Evolutionary conservation across 2,113 vertebrate species (phyloP), one percentile per base, ranked within the genome.

Genomic region (Coracopsis vasa): DNA sequence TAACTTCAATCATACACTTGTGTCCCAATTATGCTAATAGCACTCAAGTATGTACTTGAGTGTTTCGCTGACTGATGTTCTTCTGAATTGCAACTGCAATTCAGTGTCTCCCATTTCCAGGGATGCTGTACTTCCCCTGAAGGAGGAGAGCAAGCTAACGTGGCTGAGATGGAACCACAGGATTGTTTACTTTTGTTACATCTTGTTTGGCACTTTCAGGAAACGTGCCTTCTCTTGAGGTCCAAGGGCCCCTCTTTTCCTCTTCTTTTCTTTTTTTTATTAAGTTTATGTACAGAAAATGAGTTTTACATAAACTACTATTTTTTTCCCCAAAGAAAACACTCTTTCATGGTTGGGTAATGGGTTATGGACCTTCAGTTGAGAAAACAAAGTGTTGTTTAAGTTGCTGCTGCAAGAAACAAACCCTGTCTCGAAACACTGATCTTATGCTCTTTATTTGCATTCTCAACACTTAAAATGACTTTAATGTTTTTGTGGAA

Each of bases 11-110:
- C 74, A 64, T 10, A 29, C 35, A 45, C 87, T 77, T 39, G 7
- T 92, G 87, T 74, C 88, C 71, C 79, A 95, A 41, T 96, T 93
- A 94, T 66, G 74, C 58, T 95, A 94, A 93, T 80, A 67, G 80
- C 64, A 47, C 42, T 88, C 75, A 95, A 92, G 81, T 69, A 86
- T 15, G 23, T 80, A 53, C 85, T 88, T 92, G 90, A 95, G 67
- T 20, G 31, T 90, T 89, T 92, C 1, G 1, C 60, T 96, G 92
- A 73, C 53, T 80, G 90, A 92, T 42, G n/a, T 73, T 94, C 44
- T 79, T 74, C 58, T 90, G 85, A 88, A 73, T 7, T 77, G 48
- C 6, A 4, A 4, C 18, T 81, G 70, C 58, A 79, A 2, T 44
- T 94, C 45, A 8, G 13, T 75, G 80, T 58, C 61, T 96, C 58